These are phyloP conservation scores for Mirza zaza DNA, from an alignment of 2,113 vertebrate species.

Conservation along the genomic window DNA sequence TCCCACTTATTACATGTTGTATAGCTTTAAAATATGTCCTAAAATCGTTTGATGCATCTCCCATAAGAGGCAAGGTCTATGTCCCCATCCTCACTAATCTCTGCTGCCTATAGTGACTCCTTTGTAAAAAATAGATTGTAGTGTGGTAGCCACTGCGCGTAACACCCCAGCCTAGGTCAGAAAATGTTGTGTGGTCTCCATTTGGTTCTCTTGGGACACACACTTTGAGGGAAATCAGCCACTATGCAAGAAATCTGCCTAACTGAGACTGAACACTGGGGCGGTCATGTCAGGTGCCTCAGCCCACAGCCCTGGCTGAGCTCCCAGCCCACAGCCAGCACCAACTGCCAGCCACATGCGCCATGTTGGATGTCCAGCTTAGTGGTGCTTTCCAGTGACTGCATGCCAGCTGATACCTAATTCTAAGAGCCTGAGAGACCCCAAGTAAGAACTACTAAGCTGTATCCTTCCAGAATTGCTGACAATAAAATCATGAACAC, in stretches of 20 bases:
- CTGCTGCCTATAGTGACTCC: not conserved
- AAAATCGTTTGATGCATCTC: not conserved
- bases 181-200: not conserved
- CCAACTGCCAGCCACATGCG: not conserved
- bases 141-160: not conserved
- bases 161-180: not conserved
- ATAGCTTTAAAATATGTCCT: not conserved
- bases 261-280: not conserved
- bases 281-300: accelerated
- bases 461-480: not conserved
- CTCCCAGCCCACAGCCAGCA: not conserved
- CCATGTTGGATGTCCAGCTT: too few relatives aligned
- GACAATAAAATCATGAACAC: not conserved
- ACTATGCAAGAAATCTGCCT: not conserved
- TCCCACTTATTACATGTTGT: not conserved
- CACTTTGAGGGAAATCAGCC: not conserved
- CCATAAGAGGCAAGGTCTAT: not conserved
- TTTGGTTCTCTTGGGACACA: not conserved
- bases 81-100: not conserved
- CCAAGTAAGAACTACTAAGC: not conserved
- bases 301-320: not conserved
- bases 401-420: not conserved
- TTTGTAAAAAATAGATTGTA: not conserved
- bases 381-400: not conserved
- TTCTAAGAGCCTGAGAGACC: not conserved